Conservation (phyloP, 2,797 vertebrate species). For the Luscinia luscinia region DNA sequence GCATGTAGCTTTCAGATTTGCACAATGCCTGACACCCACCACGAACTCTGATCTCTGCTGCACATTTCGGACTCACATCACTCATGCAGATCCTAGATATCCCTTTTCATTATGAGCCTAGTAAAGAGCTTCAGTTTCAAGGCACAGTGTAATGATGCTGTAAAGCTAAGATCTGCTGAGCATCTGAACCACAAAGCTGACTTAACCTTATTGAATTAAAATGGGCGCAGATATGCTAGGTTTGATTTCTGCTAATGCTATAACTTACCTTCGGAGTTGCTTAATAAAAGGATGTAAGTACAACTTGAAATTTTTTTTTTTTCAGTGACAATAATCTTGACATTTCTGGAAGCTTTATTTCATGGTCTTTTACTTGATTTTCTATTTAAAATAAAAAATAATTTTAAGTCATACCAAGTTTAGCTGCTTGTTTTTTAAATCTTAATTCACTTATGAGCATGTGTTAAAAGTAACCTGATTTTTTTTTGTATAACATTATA, state of each 20-base stretch:
- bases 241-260: not conserved
- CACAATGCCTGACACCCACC: not conserved
- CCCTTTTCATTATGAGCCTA: not conserved
- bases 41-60: not conserved
- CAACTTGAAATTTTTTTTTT: not conserved
- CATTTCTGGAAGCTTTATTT: not conserved
- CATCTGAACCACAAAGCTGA: not conserved
- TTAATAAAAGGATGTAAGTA: not conserved
- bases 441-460: not conserved
- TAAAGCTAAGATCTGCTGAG: not conserved
- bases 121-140: not conserved
- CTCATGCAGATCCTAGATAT: not conserved
- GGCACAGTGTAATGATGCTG: not conserved
- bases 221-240: not conserved
- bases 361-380: not conserved
- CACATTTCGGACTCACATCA: not conserved
- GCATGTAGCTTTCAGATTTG: not conserved
- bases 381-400: not conserved
- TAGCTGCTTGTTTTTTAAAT: not conserved
- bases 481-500: not conserved
- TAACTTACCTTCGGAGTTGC: not conserved
- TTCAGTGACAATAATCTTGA: not conserved
- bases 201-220: not conserved
- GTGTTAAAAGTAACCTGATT: not conserved
- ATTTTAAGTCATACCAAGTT: not conserved